Base-by-base conservation (phyloP, 2,888 invertebrate genomes). In the Buathra laborator region DNA sequence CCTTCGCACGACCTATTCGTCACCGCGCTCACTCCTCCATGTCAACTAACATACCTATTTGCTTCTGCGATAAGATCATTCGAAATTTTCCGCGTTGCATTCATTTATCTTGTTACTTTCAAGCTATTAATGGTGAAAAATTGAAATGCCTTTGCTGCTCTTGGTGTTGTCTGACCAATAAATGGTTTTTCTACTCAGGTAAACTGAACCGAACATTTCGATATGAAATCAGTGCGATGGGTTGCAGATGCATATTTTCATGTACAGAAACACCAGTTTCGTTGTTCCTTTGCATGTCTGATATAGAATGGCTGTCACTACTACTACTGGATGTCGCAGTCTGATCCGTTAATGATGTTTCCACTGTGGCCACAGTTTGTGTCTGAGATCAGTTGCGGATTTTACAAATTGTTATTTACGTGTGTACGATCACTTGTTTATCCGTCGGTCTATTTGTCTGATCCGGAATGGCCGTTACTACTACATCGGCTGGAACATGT, bases 381-480 rank as follows among this genome's bases (percentile, higher is more conserved):
- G 4, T 56, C 19, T 10, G 24, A 24, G 24, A 56, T 56, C 16
- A 2, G 56, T 56, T 56, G 2, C 56, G 24, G 19, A 2, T 56
- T 56, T 4, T 4, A 9, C 56, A 19, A 53, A 59, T 59, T 2
- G 59, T 14, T 29, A 32, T 59, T 59, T 59, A 59, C 14, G 59
- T 9, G 1, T 24, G 1, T 59, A 59, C 10, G 14, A 32, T n/a
- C 7, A n/a, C 14, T 12, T 24, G 4, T 37, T 37, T 53, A 16
- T 53, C 19, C 19, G 19, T 56, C 19, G 19, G n/a, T 14, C n/a
- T 48, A 32, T 32, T 19, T 12, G 74, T 62, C 74, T 29, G 74
- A 7, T n/a, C 74, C 12, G 32, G 43, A 64, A 48, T 74, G 2
- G 29, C 48, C 48, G 16, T 62, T 75, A 64, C 64, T n/a, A 37